Conservation (phyloP, 2,888 invertebrate species). For the Dolichomitus sp. region DNA sequence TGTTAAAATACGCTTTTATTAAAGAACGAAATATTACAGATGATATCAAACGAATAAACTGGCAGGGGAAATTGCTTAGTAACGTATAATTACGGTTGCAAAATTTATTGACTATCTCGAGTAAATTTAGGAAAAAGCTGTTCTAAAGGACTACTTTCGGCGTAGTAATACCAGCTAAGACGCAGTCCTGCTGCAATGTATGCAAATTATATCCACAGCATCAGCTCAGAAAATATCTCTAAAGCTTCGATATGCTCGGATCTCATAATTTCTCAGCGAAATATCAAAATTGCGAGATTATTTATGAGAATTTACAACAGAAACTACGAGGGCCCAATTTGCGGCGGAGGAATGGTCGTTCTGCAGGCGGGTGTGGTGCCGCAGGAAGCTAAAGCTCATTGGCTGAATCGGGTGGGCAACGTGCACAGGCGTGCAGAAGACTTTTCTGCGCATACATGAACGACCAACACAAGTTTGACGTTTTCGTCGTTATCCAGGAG, state of each 20-base stretch:
- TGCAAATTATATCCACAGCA: background rate
- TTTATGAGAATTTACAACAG: too few species aligned
- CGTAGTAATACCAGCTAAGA: constrained; percentile 75
- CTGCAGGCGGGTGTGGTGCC: constrained; percentile 71
- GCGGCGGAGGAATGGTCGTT: constrained; percentile 76
- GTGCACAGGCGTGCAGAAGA: constrained; percentile 70
- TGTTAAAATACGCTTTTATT: constrained; percentile 20
- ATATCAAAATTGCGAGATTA: background rate
- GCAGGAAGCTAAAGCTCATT: constrained; percentile 73
- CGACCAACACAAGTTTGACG: constrained; percentile 68
- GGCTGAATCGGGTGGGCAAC: constrained; percentile 73
- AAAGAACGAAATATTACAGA: constrained; percentile 32
- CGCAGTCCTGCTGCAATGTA: constrained; percentile 6
- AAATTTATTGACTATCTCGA: constrained; percentile 43
- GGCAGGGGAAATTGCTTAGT: background rate
- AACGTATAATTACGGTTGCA: background rate
- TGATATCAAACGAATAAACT: constrained; percentile 8
- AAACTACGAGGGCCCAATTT: background rate
- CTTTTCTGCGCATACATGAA: constrained; percentile 70
- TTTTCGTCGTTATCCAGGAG: constrained; percentile 75
- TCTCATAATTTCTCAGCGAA: background rate
- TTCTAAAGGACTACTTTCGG: constrained; percentile 77
- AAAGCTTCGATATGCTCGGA: background rate
- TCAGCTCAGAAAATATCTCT: constrained; percentile 14
- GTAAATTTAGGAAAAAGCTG: constrained; percentile 68